A percentile compares a stretch with the other conserved stretches of the same genome.
Conservation (phyloP, 2,888 invertebrate genomes). For the Branchipolynoe longqiensis region DNA sequence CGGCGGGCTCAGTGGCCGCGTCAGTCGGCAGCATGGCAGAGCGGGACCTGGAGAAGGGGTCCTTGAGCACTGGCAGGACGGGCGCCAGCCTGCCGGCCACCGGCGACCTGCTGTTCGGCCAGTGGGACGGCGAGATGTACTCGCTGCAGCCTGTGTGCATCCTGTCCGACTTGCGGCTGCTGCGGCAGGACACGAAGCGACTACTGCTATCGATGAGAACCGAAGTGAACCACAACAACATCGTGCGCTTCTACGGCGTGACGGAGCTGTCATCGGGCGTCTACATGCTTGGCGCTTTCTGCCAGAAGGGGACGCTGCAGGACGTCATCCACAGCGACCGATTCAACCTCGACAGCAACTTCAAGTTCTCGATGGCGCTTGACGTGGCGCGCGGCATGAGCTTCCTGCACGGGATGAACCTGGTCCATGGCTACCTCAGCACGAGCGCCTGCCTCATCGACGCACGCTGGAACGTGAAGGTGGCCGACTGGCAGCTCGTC, state of each 20-base stretch:
- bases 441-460: conserved; percentile 77
- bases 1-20: background rate
- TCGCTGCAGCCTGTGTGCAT: background rate
- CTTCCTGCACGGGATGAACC: conserved; percentile 73
- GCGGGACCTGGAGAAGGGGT: background rate
- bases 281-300: conserved; percentile 72
- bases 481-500: conserved; percentile 75
- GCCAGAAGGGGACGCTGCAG: conserved; percentile 73
- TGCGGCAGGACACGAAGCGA: conserved; percentile 66
- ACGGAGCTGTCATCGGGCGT: conserved; percentile 69
- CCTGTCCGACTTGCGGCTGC: background rate
- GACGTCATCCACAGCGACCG: conserved; percentile 74
- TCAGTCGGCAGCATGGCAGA: background rate
- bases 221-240: conserved; percentile 72
- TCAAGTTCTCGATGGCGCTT: conserved; percentile 73
- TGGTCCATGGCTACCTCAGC: conserved; percentile 77
- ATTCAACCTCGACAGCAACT: conserved; percentile 72
- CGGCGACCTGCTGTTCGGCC: background rate
- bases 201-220: conserved; percentile 74
- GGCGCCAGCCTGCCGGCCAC: background rate
- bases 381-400: conserved; percentile 71
- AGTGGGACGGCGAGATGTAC: background rate
- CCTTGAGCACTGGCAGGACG: background rate
- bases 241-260: conserved; percentile 76
- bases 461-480: conserved; percentile 76